phyloP scores from a whole-genome alignment of 2,113 vertebrate species.

The Ophiodon elongatus region DNA sequence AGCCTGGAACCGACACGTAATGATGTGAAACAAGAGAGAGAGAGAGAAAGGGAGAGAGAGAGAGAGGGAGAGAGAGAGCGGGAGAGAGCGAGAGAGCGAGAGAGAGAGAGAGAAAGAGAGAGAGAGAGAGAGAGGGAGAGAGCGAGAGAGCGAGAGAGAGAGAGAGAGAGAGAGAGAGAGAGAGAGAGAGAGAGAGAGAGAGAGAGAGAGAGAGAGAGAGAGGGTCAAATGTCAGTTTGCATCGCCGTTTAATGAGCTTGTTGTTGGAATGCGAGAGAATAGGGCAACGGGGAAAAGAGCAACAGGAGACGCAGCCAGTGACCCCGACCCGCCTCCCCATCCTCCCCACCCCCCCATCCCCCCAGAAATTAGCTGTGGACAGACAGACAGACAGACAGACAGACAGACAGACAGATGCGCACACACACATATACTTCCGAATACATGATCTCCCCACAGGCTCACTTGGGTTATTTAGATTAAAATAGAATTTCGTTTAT shows the following conservation, averaged over 20 bases:
- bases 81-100: constrained; percentile 49
- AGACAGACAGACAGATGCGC: too few relatives aligned
- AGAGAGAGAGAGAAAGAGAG: constrained; percentile 43
- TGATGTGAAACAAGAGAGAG: constrained; percentile 79
- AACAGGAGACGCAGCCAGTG: constrained; percentile 54
- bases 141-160: constrained; percentile 58
- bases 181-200: too few relatives aligned
- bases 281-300: constrained; percentile 58
- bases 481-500: not conserved
- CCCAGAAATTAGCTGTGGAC: too few relatives aligned
- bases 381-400: too few relatives aligned
- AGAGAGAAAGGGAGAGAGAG: constrained; percentile 33
- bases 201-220: constrained; percentile 63
- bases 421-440: too few relatives aligned
- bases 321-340: not conserved
- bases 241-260: constrained; percentile 81
- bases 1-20: constrained; percentile 78
- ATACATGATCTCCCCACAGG: too few relatives aligned
- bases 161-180: not conserved
- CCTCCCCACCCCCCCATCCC: not conserved
- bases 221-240: constrained; percentile 81
- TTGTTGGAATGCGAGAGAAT: constrained; percentile 70
- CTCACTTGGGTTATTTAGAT: too few relatives aligned
- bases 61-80: not conserved
- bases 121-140: constrained; percentile 59